These are phyloP conservation scores for Tenthredo amoena DNA, from an alignment of 2,888 invertebrate species.

Conservation along the genomic window DNA sequence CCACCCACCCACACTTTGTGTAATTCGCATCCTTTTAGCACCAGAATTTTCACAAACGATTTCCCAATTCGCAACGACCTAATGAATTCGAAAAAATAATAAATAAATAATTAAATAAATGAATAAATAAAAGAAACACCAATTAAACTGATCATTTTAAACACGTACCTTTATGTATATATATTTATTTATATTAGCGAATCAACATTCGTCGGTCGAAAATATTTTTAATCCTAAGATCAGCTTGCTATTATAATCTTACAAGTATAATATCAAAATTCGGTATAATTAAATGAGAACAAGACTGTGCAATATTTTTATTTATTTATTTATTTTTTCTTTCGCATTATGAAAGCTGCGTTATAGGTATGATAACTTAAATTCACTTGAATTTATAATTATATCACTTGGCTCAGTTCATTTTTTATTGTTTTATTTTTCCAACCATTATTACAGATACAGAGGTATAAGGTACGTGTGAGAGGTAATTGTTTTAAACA, in stretches of 20 bases:
- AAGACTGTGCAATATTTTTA: neutral
- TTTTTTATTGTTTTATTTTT: neutral
- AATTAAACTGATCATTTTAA: neutral
- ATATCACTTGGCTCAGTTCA: neutral
- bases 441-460: neutral
- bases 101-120: neutral
- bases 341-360: neutral
- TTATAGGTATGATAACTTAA: neutral
- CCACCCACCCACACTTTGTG: neutral
- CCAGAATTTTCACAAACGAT: neutral
- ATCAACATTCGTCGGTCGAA: neutral
- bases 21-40: constrained; percentile 17
- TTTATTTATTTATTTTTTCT: neutral
- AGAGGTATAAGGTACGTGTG: neutral
- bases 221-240: neutral
- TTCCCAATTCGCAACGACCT: constrained; percentile 10
- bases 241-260: neutral
- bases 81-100: neutral
- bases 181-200: neutral
- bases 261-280: neutral
- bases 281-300: neutral
- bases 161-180: neutral
- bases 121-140: neutral
- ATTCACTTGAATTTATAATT: neutral
- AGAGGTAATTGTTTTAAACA: neutral